These are phyloP conservation scores for Drosophila barbarae DNA, from an alignment of 2,888 invertebrate species.

Conservation along the genomic window DNA sequence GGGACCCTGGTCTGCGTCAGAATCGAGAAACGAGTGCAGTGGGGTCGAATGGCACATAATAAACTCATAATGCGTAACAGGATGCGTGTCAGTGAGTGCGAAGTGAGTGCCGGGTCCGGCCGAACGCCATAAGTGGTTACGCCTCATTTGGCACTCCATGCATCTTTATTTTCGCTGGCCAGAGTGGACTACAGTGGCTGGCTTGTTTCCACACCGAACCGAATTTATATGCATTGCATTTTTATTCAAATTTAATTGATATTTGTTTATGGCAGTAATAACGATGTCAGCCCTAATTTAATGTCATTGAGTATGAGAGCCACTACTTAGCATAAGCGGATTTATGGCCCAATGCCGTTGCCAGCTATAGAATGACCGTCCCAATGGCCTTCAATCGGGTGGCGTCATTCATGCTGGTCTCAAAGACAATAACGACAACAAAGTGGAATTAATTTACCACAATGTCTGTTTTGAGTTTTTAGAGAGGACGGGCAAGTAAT, in stretches of 20 bases:
- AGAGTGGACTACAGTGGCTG: background rate
- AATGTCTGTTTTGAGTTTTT: background rate
- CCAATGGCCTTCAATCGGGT: conserved; percentile 32
- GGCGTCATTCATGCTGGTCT: conserved; percentile 36
- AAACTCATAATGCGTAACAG: conserved; percentile 63
- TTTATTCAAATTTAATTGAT: conserved; percentile 71
- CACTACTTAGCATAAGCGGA: conserved; percentile 21
- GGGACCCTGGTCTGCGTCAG: conserved; percentile 9
- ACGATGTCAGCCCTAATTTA: conserved; percentile 38
- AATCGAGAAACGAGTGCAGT: conserved; percentile 35
- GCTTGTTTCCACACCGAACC: conserved; percentile 4
- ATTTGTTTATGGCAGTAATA: conserved; percentile 42
- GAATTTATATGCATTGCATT: conserved; percentile 60
- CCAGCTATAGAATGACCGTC: conserved; percentile 6
- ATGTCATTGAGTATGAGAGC: conserved; percentile 26
- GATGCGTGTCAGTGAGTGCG: conserved; percentile 27
- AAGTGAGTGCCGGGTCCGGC: conserved; percentile 19
- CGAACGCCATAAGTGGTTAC: conserved; percentile 46
- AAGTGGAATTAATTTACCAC: conserved; percentile 37
- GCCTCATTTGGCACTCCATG: conserved; percentile 58
- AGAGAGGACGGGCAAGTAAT: no score
- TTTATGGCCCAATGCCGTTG: conserved; percentile 20
- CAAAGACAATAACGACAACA: conserved; percentile 10
- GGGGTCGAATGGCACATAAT: conserved; percentile 53
- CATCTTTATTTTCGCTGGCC: conserved; percentile 39